Evolutionary conservation across 2,797 vertebrate species (phyloP).

Genomic region (Macrochelys suwanniensis): DNA sequence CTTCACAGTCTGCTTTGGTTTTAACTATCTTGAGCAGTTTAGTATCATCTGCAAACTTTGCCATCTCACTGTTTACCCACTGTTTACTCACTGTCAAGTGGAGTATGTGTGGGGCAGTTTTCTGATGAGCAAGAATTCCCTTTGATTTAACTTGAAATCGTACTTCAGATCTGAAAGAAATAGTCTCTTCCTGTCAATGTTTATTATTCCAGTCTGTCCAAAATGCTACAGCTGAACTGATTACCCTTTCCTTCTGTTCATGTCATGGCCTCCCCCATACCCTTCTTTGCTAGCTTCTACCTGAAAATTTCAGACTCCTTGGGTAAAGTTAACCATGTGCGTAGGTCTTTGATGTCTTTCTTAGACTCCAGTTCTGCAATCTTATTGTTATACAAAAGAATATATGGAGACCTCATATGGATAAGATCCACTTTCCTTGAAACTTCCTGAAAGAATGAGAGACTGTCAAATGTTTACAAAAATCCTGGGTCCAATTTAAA

Average conservation of each 20-base stretch:
- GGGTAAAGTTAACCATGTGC: neutral
- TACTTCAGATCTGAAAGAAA: too few species aligned
- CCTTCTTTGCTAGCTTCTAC: neutral
- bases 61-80: too few species aligned
- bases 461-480: neutral
- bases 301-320: neutral
- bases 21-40: too few species aligned
- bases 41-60: too few species aligned
- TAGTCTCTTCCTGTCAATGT: neutral
- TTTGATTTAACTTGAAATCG: neutral
- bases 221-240: neutral
- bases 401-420: neutral
- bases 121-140: neutral
- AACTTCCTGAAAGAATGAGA: neutral
- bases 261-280: neutral
- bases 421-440: neutral
- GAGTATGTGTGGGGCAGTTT: neutral
- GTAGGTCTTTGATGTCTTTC: accelerated
- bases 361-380: neutral
- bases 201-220: neutral
- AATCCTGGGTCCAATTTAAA: neutral
- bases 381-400: neutral
- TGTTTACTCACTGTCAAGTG: neutral
- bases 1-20: too few species aligned
- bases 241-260: neutral